Evolutionary conservation across 2,113 vertebrate species (phyloP), one percentile per base, ranked within the genome.

Genomic region (Leptocoma aspasia): DNA sequence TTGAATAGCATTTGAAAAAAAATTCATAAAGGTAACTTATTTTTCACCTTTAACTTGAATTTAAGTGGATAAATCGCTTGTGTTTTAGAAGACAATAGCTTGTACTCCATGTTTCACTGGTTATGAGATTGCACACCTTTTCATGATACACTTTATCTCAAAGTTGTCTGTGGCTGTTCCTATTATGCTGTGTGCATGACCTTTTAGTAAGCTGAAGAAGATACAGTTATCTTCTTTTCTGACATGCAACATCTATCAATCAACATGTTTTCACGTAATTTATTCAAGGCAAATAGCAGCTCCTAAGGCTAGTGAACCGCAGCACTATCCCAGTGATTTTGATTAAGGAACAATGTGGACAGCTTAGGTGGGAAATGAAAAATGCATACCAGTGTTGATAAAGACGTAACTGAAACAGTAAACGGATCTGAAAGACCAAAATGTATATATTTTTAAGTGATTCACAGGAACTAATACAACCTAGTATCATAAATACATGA

Each of bases 241-340:
- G 98, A 99, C 99, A 99, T 97, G 97, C 98, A 97, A 98, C 98
- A 98, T 99, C 99, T 99, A 99, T 99, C 99, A 99, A 99, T 99
- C 99, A 99, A 98, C 95, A 98, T 98, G 98, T 98, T 98, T 98
- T 98, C 98, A 90, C 50, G 97, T 98, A 98, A 98, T 98, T 98
- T 98, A 98, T 98, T 98, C 98, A 98, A 98, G 97, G 98, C 98
- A 98, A 98, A 98, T 98, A 98, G 98, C 98, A 98, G 98, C 97
- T 98, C 98, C 97, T 98, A 98, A 97, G 98, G 97, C 98, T 98
- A 98, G 97, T 98, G 98, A 98, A 98, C 98, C 97, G 91, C 97
- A 86, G 97, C 97, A 97, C 97, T 96, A 97, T 95, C 96, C 97
- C 97, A 97, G 98, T 97, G 98, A 98, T 98, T 98, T 98, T 98